Evolutionary conservation across 1,140 invertebrate genomes (phyloP), one percentile per base, ranked within the genome.

Genomic region (Neotoxoptera formosana): DNA sequence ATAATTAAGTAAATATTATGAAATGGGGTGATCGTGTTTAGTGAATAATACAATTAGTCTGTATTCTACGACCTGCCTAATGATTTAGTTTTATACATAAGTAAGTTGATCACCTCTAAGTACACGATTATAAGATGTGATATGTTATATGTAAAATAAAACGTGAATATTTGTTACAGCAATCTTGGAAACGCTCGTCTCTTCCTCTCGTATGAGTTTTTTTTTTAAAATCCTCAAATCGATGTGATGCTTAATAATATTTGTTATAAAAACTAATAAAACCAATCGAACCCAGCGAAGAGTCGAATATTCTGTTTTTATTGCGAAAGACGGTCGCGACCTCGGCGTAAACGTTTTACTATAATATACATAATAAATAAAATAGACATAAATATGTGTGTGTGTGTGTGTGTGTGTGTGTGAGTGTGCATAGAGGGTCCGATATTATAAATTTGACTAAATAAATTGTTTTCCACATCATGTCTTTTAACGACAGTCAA

Each of bases 401-500:
- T 14, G 14, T 17, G 30, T n/a, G 30, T 67, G 30, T 14, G n/a
- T 9, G 30, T 25, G 30, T 21, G 41, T 41, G 1, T 21, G 17
- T 21, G 20, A 1, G 56, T 25, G 25, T 76, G 81, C 36, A 6
- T 81, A 36, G n/a, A 41, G 20, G 21, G 23, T 20, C 83, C 36
- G 60, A 76, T 76, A n/a, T 17, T n/a, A 6, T 76, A n/a, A 76
- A 76, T 76, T 76, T 14, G 4, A n/a, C 60, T 76, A 76, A n/a
- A 67, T 67, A 67, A 14, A 11, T n/a, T 67, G 30, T 67, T 67
- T 76, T 76, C 14, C 11, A 76, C 6, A 84, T 45, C 41, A 45
- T 83, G 84, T 87, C 23, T 41, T 83, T 83, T 87, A 47, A 87
- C 45, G 84, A 48, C 86, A 87, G 86, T 87, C 86, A 87, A 87